Base-by-base conservation (phyloP, 2,888 invertebrate species). In the Apamea anceps region DNA sequence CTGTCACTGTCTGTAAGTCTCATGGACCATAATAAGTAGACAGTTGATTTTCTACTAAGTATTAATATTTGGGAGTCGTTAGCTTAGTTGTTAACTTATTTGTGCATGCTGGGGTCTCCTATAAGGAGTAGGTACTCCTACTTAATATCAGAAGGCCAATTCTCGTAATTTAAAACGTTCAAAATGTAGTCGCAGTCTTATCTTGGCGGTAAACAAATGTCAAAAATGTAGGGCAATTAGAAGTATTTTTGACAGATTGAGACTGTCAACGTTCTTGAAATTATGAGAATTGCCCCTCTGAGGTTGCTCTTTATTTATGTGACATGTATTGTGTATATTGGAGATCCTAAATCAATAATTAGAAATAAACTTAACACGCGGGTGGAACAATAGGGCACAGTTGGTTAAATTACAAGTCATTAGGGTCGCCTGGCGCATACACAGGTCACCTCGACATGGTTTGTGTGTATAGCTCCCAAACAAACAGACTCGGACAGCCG, bases 391-490 rank as follows among this genome's bases (percentile, higher is more conserved):
- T 28, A 7, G 45, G 57, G 13, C 63, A 5, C 0, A 32, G 4
- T 25, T 63, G 57, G 13, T 80, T 62, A 68, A 79, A 60, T 42
- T 25, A 60, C 42, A 32, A 45, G 66, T 66, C 1, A 74, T 60
- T 76, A 62, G 57, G 76, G 80, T 60, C 72, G 65, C 5, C 25
- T 13, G 42, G 37, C 45, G 54, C 32, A 28, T 21, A 25, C 45
- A 78, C 70, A 18, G 84, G 42, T 87, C 37, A 73, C 84, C 87
- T 73, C 77, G 84, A 87, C 85, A 80, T 71, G 65, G 79, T 75
- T 87, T 68, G 5, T 67, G 57, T 63, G 25, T 28, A 54, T 21
- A 57, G 60, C 32, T 51, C 48, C 72, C 72, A 57, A 66, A 45
- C 28, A 73, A 13, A 72, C 74, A 72, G 54, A 66, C 74, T 75